phyloP scores from a whole-genome alignment of 2,113 vertebrate species.

The Emydocephalus ijimae region DNA sequence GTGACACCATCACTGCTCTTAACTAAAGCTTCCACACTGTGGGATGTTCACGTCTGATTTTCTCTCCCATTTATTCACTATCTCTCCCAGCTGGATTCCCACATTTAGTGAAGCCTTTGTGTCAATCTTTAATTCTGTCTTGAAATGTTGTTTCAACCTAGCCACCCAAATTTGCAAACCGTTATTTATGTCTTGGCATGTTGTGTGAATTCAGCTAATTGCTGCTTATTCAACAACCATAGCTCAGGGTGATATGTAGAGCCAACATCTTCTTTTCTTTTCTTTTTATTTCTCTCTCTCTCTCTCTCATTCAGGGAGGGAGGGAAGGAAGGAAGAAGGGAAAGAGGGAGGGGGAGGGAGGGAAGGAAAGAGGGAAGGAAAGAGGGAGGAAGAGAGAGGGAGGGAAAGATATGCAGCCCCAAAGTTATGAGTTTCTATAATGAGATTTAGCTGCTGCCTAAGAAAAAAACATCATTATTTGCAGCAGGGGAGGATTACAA shows the following conservation, averaged over 20 bases:
- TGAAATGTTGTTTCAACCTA: neutral
- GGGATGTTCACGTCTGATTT: neutral
- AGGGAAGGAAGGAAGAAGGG: too few relatives aligned
- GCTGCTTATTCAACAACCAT: neutral
- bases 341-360: too few relatives aligned
- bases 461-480: neutral
- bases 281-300: neutral
- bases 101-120: neutral
- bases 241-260: neutral
- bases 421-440: neutral
- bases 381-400: too few relatives aligned
- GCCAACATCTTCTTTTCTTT: neutral
- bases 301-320: too few relatives aligned
- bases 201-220: neutral
- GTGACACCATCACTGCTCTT: neutral
- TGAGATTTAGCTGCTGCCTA: neutral
- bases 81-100: neutral
- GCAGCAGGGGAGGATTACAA: neutral
- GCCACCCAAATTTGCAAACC: neutral
- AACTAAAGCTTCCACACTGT: neutral
- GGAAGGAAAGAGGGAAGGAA: rapidly evolving
- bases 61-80: neutral
- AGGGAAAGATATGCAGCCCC: neutral
- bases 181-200: neutral
- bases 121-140: neutral